Conservation (phyloP, 2,797 vertebrate genomes). For the Diceros bicornis region DNA sequence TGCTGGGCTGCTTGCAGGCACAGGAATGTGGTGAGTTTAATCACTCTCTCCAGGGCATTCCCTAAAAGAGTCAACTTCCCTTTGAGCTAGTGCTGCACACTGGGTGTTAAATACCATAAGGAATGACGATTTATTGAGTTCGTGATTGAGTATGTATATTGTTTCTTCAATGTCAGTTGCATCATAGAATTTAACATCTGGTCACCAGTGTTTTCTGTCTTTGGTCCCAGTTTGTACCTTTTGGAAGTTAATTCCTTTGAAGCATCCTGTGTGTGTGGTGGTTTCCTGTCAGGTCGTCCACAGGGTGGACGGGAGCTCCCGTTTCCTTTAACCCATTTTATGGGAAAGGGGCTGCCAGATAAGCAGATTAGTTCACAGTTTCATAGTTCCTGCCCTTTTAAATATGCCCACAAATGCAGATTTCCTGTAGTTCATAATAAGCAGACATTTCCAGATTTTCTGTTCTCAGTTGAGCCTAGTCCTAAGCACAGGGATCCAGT, state of each 20-base stretch:
- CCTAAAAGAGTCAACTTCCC: background rate
- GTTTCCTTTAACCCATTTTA: slow-evolving; percentile 28
- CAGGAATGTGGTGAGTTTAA: background rate
- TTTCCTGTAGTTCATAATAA: background rate
- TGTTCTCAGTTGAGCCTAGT: background rate
- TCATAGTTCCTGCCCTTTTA: slow-evolving; percentile 36
- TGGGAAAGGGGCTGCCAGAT: background rate
- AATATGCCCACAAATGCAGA: background rate
- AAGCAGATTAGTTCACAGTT: background rate
- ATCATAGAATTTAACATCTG: background rate
- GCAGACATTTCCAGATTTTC: background rate
- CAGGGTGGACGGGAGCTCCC: background rate
- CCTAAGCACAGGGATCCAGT: background rate
- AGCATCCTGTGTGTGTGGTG: background rate
- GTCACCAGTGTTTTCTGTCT: background rate
- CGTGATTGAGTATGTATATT: background rate
- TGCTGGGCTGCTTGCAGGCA: background rate
- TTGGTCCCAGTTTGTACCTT: background rate
- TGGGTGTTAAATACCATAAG: background rate
- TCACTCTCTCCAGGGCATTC: background rate
- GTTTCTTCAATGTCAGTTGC: background rate
- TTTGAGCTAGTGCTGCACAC: background rate
- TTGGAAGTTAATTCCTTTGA: slow-evolving; percentile 16
- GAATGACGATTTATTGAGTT: background rate
- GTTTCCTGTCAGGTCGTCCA: background rate